Percentiles rank a stretch among this genome's conserved stretches.
phyloP scores from a whole-genome alignment of 2,888 invertebrate species.

The Tuta absoluta region DNA sequence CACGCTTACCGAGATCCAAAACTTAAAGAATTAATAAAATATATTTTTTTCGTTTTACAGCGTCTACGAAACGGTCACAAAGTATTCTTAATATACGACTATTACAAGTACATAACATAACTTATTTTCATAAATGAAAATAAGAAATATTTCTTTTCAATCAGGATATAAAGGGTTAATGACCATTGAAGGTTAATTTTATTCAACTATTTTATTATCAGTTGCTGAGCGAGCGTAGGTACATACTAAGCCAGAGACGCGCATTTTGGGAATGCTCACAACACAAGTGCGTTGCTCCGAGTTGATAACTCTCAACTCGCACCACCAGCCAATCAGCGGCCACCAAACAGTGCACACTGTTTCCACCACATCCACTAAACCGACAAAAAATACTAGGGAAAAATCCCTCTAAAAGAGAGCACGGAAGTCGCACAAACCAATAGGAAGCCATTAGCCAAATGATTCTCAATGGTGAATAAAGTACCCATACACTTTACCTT shows the following conservation, averaged over 20 bases:
- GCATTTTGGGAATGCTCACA: conserved; percentile 42
- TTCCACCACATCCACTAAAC: conserved; percentile 19
- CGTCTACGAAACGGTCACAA: too few species aligned
- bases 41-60: too few species aligned
- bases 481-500: conserved; percentile 23
- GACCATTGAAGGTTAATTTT: conserved; percentile 24
- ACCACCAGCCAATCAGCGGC: conserved; percentile 54
- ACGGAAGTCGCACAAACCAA: conserved; percentile 7
- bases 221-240: conserved; percentile 29
- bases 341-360: conserved; percentile 42
- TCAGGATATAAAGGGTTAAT: neutral
- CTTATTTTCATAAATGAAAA: neutral
- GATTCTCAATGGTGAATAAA: conserved; percentile 19
- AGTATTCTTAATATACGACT: too few species aligned
- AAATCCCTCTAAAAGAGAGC: neutral
- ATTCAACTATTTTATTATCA: conserved; percentile 32
- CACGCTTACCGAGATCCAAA: too few species aligned
- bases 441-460: conserved; percentile 20
- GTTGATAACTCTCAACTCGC: conserved; percentile 70
- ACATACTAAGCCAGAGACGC: conserved; percentile 33
- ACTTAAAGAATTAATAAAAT: too few species aligned
- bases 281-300: conserved; percentile 66
- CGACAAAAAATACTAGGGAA: neutral
- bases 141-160: neutral
- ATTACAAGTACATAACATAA: neutral